phyloP scores from a whole-genome alignment of 2,797 vertebrate genomes.

The Petrocephalus sullivani region DNA sequence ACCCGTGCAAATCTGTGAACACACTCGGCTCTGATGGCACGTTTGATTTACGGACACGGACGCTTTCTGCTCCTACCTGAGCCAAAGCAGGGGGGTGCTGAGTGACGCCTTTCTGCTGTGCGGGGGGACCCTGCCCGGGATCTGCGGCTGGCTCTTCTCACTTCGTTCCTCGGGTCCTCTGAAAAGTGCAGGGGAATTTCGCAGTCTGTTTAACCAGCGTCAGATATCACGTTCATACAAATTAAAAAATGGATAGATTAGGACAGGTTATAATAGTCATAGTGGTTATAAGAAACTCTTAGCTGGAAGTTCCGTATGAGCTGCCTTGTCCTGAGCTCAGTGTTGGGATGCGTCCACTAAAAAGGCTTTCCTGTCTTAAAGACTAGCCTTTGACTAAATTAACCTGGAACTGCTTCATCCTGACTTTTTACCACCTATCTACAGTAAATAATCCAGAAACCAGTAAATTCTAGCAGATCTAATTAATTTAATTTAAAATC shows the following conservation, averaged over 20 bases:
- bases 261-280: background rate
- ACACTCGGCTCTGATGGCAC: conserved; percentile 7
- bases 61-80: conserved; percentile 1
- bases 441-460: too few species aligned
- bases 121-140: conserved; percentile 66
- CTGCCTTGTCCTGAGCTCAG: background rate
- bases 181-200: conserved; percentile 72
- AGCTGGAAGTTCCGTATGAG: background rate
- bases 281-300: background rate
- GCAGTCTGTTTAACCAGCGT: conserved; percentile 64
- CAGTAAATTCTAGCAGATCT: too few species aligned
- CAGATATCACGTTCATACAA: conserved; percentile 53
- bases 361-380: background rate
- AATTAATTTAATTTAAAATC: background rate
- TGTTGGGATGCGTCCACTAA: background rate
- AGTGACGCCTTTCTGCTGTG: conserved; percentile 52
- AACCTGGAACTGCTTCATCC: background rate
- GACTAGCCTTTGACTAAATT: background rate
- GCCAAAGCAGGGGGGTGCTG: conserved; percentile 45
- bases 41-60: conserved; percentile 21
- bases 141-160: conserved; percentile 19
- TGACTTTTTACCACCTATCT: too few species aligned
- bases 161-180: conserved; percentile 59
- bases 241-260: background rate
- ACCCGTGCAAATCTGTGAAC: conserved; percentile 14